Base-by-base conservation (phyloP, 2,888 invertebrate genomes). In the Euphydryas editha region DNA sequence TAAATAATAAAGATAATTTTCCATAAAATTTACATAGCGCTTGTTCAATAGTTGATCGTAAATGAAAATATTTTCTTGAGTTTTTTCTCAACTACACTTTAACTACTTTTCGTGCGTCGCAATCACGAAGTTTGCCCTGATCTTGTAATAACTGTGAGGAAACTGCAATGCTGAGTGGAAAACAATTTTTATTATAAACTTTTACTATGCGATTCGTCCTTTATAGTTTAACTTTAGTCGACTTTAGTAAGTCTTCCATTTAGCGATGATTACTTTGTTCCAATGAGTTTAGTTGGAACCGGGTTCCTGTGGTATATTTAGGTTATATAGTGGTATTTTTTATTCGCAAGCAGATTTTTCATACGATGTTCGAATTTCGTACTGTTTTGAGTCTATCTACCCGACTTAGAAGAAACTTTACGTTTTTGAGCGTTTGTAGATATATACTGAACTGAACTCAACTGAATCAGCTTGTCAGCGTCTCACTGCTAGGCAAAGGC, bases 171-270 rank as follows among this genome's bases (percentile, higher is more conserved):
- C 7, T 13, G 24, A 51, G 24, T 51, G 21, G 51, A 51, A 21
- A 51, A 51, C 51, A 54, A 54, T 54, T 54, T 54, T 54, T 54
- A 54, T 54, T 54, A 36, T 54, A 54, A 54, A 36, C 17, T 36
- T 49, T 5, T 36, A 17, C 18, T 17, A 47, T 36, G 54, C 36
- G 17, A 54, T 54, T 54, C 17, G 36, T 30, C 54, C 17, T 30
- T 51, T 51, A 24, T 51, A 24, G 21, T 24, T 24, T 15, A 54
- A 54, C 30, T 54, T 54, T 30, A 3, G 47, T 47, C 18, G 13
- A 47, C 20, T 47, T 47, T 47, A 47, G n/a, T 54, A 54, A 54
- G 17, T 54, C 17, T 36, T 36, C 30, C n/a, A 17, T 30, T 36
- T 17, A 51, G 49, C 49, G 13, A 13, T 6, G 21, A 51, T n/a